These are phyloP conservation scores for Perca schrenkii DNA, from an alignment of 2,113 vertebrate genomes.

Conservation along the genomic window DNA sequence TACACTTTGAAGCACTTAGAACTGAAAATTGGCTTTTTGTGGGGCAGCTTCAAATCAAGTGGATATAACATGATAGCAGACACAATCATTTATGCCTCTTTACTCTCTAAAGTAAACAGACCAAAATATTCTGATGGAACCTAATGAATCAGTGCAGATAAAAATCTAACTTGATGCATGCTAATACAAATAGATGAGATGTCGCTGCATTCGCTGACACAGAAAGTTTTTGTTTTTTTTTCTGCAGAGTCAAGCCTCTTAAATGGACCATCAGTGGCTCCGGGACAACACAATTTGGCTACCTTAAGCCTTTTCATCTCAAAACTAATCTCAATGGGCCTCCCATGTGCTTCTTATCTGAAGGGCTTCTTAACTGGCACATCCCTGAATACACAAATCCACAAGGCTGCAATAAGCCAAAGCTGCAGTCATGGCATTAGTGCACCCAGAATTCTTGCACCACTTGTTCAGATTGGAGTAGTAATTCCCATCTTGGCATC, in stretches of 20 bases:
- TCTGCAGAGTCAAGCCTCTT: slow-evolving; percentile 17
- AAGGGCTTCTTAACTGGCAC: slow-evolving; percentile 69
- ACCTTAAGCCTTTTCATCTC: slow-evolving; percentile 54
- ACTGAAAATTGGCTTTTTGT: slow-evolving; percentile 5
- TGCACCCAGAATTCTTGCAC: slow-evolving; percentile 56
- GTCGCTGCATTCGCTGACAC: slow-evolving; percentile 22
- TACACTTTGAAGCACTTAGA: slow-evolving; percentile 7
- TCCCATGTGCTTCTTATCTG: slow-evolving; percentile 68
- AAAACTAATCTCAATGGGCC: slow-evolving; percentile 50
- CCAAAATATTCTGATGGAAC: slow-evolving; percentile 3
- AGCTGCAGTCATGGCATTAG: slow-evolving; percentile 58
- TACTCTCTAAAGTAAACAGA: slow-evolving; percentile 6
- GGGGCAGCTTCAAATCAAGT: not conserved
- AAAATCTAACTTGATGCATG: slow-evolving; percentile 30
- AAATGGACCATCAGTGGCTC: slow-evolving; percentile 36
- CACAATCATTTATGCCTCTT: slow-evolving; percentile 10
- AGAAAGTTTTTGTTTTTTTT: slow-evolving; percentile 11
- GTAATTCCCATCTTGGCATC: slow-evolving; percentile 68
- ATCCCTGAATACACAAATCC: slow-evolving; percentile 40
- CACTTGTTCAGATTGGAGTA: slow-evolving; percentile 55
- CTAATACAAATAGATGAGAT: slow-evolving; percentile 36
- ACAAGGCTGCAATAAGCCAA: slow-evolving; percentile 51
- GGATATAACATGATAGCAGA: not conserved
- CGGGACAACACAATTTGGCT: slow-evolving; percentile 51
- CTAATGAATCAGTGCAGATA: slow-evolving; percentile 24